Evolutionary conservation across 1,140 invertebrate species (phyloP).

Genomic region (Reticulitermes speratus): DNA sequence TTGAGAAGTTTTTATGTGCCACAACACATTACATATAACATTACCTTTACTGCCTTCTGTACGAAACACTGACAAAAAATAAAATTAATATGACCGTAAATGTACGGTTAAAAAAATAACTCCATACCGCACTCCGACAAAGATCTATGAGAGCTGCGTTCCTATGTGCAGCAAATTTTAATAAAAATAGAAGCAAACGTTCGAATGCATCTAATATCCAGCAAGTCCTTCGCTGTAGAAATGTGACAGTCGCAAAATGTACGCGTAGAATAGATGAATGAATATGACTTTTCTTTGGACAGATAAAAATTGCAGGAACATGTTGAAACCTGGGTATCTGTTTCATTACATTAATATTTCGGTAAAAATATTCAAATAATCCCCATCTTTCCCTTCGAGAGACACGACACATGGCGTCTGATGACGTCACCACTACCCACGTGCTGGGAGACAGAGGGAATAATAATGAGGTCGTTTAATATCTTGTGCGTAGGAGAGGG

Average conservation of each 20-base stretch:
- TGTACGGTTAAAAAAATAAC: neutral
- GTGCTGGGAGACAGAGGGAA: neutral
- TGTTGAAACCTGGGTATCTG: neutral
- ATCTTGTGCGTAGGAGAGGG: neutral
- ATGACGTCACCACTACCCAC: neutral
- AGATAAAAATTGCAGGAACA: neutral
- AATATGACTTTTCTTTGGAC: neutral
- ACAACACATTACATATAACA: neutral
- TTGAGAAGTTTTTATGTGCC: neutral
- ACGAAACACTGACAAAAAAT: neutral
- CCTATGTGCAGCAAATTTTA: neutral
- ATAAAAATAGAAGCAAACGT: conserved; percentile 7
- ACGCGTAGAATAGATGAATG: neutral
- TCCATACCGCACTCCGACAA: neutral
- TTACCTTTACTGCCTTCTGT: neutral
- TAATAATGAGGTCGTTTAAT: neutral
- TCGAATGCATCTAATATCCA: conserved; percentile 9
- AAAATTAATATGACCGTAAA: conserved; percentile 18
- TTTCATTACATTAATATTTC: neutral
- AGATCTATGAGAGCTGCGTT: neutral
- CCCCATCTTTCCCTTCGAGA: neutral
- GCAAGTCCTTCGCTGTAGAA: neutral
- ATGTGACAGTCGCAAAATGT: neutral
- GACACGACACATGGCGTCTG: neutral
- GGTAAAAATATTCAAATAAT: conserved; percentile 7